Base-by-base conservation (phyloP, 2,113 vertebrate genomes). In the Saiga tatarica region DNA sequence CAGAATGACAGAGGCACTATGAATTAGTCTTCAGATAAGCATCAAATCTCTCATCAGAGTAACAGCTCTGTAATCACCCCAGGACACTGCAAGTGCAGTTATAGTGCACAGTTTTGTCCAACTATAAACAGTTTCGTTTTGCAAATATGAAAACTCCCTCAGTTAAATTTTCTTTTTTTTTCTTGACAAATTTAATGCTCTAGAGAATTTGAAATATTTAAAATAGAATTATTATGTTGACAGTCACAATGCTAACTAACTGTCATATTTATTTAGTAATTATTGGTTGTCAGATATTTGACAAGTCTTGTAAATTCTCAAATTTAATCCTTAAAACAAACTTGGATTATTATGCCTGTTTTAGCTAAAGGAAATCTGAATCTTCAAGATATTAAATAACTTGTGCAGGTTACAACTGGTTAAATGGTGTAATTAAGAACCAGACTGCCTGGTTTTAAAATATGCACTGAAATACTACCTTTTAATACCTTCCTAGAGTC, bases 341-440 rank as follows among this genome's bases (percentile, higher is more conserved):
- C 7, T 45, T 94, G 12, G 23, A n/a, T 53, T 92, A 50, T 78
- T 60, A 50, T 89, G 19, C 21, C 9, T 16, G 67, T 94, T 87
- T 95, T 76, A 74, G 19, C 96, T 45, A 92, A 86, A 94, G 57
- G 16, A 81, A 71, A 85, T 45, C 17, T 89, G 55, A 96, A 92
- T 87, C 13, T 87, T 83, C 59, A 33, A 87, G 36, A 16, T 90
- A 55, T 10, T 84, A 92, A 81, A 5, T 53, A 59, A 52, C 10
- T 60, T 83, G 79, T 60, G 19, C 7, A 84, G 39, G 19, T 86
- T 57, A 93, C 10, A 91, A 67, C 26, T 53, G 60, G 6, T 71
- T 71, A 23, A 83, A 33, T 71, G 5, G 2, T 79, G 0, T 71
- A 10, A 45, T 89, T 60, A 67, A 59, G 45, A 82, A 53, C 5